These are phyloP conservation scores for Enhydra lutris DNA, from an alignment of 2,113 vertebrate genomes.

Conservation along the genomic window DNA sequence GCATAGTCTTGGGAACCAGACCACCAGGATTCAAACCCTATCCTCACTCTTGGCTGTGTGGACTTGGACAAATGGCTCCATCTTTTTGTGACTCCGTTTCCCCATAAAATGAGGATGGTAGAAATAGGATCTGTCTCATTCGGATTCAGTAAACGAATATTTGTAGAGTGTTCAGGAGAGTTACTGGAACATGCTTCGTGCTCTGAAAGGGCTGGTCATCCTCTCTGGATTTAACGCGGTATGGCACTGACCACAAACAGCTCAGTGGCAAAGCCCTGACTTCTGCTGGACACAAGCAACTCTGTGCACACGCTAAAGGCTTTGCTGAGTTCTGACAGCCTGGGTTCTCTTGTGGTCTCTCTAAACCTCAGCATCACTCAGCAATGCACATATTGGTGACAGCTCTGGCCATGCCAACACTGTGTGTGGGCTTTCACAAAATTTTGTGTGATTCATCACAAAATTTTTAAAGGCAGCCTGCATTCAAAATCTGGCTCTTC, in stretches of 20 bases:
- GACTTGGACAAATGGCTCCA: neutral
- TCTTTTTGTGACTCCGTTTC: neutral
- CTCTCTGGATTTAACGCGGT: neutral
- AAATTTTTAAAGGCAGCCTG: neutral
- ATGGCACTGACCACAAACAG: rapidly evolving
- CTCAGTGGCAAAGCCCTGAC: neutral
- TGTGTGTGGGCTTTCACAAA: neutral
- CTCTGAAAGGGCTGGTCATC: neutral
- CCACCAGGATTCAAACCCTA: neutral
- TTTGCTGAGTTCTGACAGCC: neutral
- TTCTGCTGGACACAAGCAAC: neutral
- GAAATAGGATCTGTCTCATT: neutral
- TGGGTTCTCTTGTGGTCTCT: neutral
- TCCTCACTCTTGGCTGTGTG: neutral
- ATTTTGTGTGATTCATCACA: neutral
- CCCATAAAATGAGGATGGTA: neutral
- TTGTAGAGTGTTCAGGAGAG: neutral
- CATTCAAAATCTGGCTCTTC: neutral
- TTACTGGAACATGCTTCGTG: too few species aligned
- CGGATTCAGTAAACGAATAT: neutral
- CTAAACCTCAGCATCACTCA: neutral
- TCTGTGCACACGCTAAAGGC: rapidly evolving
- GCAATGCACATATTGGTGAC: neutral
- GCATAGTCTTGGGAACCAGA: neutral
- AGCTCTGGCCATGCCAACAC: neutral